Percentiles rank a stretch among this genome's conserved stretches.
These are phyloP conservation scores for Cylas formicarius DNA, from an alignment of 1,140 invertebrate genomes.

Conservation along the genomic window DNA sequence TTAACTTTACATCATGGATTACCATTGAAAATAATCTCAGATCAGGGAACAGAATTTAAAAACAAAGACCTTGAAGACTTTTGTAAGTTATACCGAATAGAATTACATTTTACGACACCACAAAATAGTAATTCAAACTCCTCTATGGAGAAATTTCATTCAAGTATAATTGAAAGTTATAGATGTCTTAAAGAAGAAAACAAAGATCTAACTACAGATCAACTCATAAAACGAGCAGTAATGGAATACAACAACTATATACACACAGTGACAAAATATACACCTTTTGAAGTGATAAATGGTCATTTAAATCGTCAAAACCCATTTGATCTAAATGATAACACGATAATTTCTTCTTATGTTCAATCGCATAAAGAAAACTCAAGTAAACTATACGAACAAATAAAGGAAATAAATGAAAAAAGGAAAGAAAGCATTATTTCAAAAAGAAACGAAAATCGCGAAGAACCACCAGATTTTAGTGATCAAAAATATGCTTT, in stretches of 20 bases:
- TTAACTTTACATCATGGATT: slow-evolving; percentile 21
- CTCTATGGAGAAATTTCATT: slow-evolving; percentile 24
- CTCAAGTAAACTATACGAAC: no score
- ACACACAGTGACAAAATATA: slow-evolving; percentile 19
- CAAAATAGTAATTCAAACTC: slow-evolving; percentile 24
- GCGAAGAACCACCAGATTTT: no score
- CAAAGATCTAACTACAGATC: slow-evolving; percentile 12
- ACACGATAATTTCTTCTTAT: no score
- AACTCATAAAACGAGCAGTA: slow-evolving; percentile 11
- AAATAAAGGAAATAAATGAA: no score
- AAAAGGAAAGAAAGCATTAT: no score
- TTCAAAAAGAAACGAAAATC: no score
- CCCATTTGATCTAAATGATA: slow-evolving; percentile 13
- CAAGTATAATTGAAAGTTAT: slow-evolving; percentile 27
- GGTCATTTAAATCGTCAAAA: slow-evolving; percentile 7
- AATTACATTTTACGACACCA: slow-evolving; percentile 2
- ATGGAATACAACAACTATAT: slow-evolving; percentile 27
- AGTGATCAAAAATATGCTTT: no score
- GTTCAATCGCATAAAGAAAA: no score
- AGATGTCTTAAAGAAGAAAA: slow-evolving; percentile 16
- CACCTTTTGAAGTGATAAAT: slow-evolving; percentile 13
- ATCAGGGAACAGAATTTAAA: slow-evolving; percentile 23
- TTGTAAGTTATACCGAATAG: no score
- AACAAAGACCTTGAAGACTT: slow-evolving; percentile 14
- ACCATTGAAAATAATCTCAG: slow-evolving; percentile 20